Base-by-base conservation (phyloP, 2,888 invertebrate species). In the Patella pellucida region DNA sequence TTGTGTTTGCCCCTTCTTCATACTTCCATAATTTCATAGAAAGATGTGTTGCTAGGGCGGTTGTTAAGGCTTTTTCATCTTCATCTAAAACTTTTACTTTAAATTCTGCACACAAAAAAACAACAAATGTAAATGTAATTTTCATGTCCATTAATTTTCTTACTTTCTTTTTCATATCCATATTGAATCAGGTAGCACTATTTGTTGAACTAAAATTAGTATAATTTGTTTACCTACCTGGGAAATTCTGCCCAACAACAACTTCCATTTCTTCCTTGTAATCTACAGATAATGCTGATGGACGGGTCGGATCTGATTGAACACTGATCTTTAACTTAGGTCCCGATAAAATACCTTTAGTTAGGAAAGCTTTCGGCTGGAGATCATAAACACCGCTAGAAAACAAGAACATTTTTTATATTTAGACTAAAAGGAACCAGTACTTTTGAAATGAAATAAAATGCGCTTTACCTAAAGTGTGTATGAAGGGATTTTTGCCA, bases 361-460 rank as follows among this genome's bases (percentile, higher is more conserved):
- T 75, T 71, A 84, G 74, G 23, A 88, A 86, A 1, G 89, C 90
- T 80, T 90, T 90, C 5, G 89, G 86, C 73, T 88, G 87, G n/a
- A 91, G 82, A 68, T 89, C 88, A 83, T 87, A 90, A 2, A 83
- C 79, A 2, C 91, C 91, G 23, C 90, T 89, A 80, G 11, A 86
- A 82, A 9, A 41, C 41, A 41, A 41, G 9, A 41, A 41, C 5
- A 41, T 41, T 41, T 41, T 41, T 41, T 5, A n/a, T 41, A 41
- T 41, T 41, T 41, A 41, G 0, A 41, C 31, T 5, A 41, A 41
- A 41, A 41, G 41, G 41, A 41, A 41, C 41, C 41, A 41, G 41
- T 41, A 9, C 41, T 41, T 41, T 41, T 7, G 41, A 41, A 41
- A 41, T 41, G 41, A 41, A 41, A 41, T 41, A 1, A 41, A 41